Conservation (phyloP, 2,113 vertebrate genomes). For the Cyanoramphus novaezelandiae region DNA sequence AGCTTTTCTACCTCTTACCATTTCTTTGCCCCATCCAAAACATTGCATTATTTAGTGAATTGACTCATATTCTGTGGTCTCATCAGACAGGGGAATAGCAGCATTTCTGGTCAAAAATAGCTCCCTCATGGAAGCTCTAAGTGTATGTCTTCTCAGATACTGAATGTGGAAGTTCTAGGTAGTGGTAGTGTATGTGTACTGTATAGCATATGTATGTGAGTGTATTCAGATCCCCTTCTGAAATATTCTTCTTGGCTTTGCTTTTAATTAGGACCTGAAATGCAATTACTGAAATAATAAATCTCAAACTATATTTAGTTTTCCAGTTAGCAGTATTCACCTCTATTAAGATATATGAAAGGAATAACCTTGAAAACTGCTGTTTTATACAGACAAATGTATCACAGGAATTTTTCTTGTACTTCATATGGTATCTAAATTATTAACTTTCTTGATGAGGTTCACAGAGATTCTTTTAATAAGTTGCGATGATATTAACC, state of each 20-base stretch:
- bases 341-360: slow-evolving; percentile 57
- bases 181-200: neutral
- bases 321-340: slow-evolving; percentile 46
- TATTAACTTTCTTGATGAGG: slow-evolving; percentile 55
- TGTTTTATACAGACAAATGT: neutral
- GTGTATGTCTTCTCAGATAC: neutral
- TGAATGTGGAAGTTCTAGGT: neutral
- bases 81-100: neutral
- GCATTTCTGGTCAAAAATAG: neutral
- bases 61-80: neutral
- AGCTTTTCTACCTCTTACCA: neutral
- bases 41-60: neutral
- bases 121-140: rapidly evolving
- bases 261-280: slow-evolving; percentile 51
- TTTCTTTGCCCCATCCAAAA: neutral
- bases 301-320: slow-evolving; percentile 44
- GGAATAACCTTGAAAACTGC: slow-evolving; percentile 53
- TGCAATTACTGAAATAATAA: slow-evolving; percentile 62
- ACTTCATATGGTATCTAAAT: slow-evolving; percentile 44
- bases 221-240: neutral
- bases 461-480: slow-evolving; percentile 23
- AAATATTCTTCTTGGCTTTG: slow-evolving; percentile 41
- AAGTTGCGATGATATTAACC: slow-evolving; percentile 44
- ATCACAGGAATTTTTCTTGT: slow-evolving; percentile 18
- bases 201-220: neutral